Evolutionary conservation across 2,113 vertebrate genomes (phyloP).

Genomic region (Mesitornis unicolor): DNA sequence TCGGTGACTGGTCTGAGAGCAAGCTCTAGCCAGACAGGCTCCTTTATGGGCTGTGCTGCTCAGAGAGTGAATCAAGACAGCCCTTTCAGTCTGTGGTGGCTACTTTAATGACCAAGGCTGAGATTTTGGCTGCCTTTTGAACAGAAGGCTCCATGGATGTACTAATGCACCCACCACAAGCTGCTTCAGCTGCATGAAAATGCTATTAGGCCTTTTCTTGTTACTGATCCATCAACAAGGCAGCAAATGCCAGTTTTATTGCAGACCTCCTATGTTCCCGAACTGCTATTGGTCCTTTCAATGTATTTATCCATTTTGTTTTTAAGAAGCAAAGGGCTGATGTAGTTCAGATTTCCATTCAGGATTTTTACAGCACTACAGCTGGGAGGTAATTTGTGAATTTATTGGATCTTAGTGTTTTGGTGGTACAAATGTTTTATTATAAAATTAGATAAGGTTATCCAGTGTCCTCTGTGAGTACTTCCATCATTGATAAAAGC

Average conservation of each 20-base stretch:
- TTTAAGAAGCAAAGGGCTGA: background rate
- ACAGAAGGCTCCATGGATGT: background rate
- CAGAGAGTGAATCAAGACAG: background rate
- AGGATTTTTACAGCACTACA: background rate
- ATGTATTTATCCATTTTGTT: background rate
- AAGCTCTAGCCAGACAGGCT: background rate
- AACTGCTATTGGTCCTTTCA: background rate
- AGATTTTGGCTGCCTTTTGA: background rate
- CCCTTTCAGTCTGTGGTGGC: background rate
- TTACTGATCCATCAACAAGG: background rate
- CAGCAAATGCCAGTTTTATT: background rate
- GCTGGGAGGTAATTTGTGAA: background rate
- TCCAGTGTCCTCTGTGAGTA: background rate
- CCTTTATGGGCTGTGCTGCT: background rate
- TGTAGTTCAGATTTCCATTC: background rate
- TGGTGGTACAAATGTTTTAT: background rate
- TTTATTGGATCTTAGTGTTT: background rate
- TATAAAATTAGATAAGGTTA: background rate
- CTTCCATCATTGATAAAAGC: background rate
- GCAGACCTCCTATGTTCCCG: background rate
- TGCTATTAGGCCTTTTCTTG: background rate
- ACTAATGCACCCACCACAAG: background rate
- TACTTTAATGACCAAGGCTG: background rate
- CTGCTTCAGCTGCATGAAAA: background rate
- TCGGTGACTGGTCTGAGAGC: background rate